Evolutionary conservation across 2,797 vertebrate species (phyloP).

Genomic region (Oreonectes daqikongensis): DNA sequence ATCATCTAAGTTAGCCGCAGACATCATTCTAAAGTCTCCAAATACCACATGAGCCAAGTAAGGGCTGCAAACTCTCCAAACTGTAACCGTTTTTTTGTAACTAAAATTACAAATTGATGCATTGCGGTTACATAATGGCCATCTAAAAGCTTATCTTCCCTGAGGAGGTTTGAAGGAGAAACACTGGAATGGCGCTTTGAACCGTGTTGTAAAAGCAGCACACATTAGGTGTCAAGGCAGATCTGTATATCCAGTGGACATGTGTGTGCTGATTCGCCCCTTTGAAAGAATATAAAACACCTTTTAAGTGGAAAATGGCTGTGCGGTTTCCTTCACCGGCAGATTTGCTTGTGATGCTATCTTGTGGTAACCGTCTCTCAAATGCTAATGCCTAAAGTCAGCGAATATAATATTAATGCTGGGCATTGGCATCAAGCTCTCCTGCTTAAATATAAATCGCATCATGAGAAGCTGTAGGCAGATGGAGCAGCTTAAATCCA

Average conservation of each 20-base stretch:
- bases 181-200: not conserved
- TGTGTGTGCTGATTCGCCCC: not conserved
- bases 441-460: slow-evolving; percentile 57
- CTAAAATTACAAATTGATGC: not conserved
- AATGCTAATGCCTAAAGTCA: slow-evolving; percentile 42
- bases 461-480: slow-evolving; percentile 51
- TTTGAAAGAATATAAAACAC: not conserved
- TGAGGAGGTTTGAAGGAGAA: not conserved
- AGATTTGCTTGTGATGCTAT: not conserved
- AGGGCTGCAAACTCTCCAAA: not conserved
- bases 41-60: not conserved
- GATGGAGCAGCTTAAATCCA: slow-evolving; percentile 43
- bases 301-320: slow-evolving; percentile 16
- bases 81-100: not conserved
- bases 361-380: slow-evolving; percentile 32
- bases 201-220: not conserved
- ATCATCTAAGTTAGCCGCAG: slow-evolving; percentile 34
- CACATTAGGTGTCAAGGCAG: not conserved
- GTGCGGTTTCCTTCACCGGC: too few relatives aligned
- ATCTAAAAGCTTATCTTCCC: not conserved
- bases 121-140: slow-evolving; percentile 7
- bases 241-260: not conserved
- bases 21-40: slow-evolving; percentile 14
- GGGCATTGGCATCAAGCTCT: slow-evolving; percentile 45
- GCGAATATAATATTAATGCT: slow-evolving; percentile 54